Percentiles rank a stretch among this genome's conserved stretches.
Evolutionary conservation across 2,113 vertebrate genomes (phyloP).

Genomic region (Nicator chloris): DNA sequence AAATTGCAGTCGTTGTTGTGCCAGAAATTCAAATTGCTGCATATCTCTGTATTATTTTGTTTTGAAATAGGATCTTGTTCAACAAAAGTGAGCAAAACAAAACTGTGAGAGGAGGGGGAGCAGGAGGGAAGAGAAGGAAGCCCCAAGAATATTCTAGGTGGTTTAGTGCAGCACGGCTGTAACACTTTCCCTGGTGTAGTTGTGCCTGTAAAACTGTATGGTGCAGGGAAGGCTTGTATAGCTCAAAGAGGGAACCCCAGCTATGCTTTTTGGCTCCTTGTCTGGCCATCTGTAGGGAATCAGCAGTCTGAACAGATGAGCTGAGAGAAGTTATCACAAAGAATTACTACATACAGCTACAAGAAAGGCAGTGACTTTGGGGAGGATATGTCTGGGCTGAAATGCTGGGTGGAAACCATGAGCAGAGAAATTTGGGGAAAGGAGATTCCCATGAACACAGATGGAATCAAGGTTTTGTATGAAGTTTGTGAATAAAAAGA

Average conservation of each 20-base stretch:
- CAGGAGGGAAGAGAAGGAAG: not conserved
- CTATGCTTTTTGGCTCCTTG: not conserved
- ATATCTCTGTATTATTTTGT: not conserved
- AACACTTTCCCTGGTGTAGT: not conserved
- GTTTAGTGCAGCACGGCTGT: not conserved
- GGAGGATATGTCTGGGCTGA: not conserved
- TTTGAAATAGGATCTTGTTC: not conserved
- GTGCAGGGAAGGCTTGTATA: not conserved
- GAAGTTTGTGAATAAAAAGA: not conserved
- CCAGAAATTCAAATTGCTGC: not conserved
- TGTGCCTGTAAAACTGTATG: not conserved
- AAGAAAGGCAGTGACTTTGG: not conserved
- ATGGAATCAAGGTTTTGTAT: not conserved
- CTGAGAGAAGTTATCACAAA: not conserved
- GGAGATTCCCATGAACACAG: not conserved
- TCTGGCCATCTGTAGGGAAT: not conserved
- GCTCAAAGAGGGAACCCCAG: not conserved
- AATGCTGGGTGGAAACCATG: not conserved
- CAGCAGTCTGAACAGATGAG: not conserved
- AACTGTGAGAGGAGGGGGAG: not conserved
- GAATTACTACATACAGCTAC: not conserved
- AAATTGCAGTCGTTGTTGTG: not conserved
- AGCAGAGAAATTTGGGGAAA: not conserved
- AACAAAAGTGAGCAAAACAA: not conserved
- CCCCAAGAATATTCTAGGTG: not conserved